Base-by-base conservation (phyloP, 2,888 invertebrate genomes). In the Caenorhabditis macrosperma region DNA sequence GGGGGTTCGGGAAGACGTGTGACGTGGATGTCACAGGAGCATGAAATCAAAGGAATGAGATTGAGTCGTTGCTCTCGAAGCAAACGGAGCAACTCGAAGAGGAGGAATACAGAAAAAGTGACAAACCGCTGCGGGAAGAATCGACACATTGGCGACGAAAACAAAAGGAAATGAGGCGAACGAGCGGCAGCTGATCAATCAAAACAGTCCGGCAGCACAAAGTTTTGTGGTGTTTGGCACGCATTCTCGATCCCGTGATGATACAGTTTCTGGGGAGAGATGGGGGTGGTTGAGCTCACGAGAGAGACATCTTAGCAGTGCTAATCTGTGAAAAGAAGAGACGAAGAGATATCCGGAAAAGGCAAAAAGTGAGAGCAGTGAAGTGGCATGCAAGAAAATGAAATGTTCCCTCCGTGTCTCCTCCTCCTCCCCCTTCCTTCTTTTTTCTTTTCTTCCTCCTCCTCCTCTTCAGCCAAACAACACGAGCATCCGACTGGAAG, bases 401-500 rank as follows among this genome's bases (percentile, higher is more conserved):
- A 69, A 69, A 69, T 69, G 69, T 69, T 69, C 60, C 26, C 46
- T 52, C 22, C 5, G 4, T 15, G 20, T 20, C 4, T 20, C 20
- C 5, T 46, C 52, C 2, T 52, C 52, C 64, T 64, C 59, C 59
- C 41, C 41, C 44, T 22, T 26, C 44, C 33, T 50, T 38, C 15
- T 44, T 28, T 63, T 63, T 22, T 24, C 33, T 46, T 50, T 55
- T 26, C n/a, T 41, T 46, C 35, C 22, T 20, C 33, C 10, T 15
- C 30, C 30, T 30, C 30, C 44, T 41, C 22, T 41, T 33, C 54
- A 15, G 55, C 44, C 61, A 61, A 61, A 61, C 72, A 71, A 71
- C 61, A 54, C 48, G 72, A 57, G 72, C 72, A 72, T 64, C 72
- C 72, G 63, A 72, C 55, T 63, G 50, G 72, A 72, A 72, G 72